Evolutionary conservation across 2,797 vertebrate genomes (phyloP).

Genomic region (Loris lydekkerianus): DNA sequence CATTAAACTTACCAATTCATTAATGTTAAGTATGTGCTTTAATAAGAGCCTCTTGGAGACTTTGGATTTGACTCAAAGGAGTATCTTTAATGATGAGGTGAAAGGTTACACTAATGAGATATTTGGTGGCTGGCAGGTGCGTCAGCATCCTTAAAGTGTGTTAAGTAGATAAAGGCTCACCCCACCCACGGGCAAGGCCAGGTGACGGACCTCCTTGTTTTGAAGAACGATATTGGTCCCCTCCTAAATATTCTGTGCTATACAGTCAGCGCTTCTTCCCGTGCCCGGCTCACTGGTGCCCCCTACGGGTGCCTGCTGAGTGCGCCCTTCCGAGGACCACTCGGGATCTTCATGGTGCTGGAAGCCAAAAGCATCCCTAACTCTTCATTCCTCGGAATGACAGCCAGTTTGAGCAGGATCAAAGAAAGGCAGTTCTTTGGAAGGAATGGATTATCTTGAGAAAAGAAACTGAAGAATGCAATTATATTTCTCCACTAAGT

Average conservation of each 20-base stretch:
- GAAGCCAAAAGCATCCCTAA: neutral
- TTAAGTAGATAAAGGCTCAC: neutral
- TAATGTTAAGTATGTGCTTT: neutral
- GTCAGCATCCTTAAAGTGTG: neutral
- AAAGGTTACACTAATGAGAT: constrained; percentile 9
- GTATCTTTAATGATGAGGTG: constrained; percentile 25
- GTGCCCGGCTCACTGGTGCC: neutral
- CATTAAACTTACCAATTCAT: constrained; percentile 34
- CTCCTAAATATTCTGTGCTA: fast-evolving
- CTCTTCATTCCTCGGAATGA: neutral
- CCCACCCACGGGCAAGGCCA: neutral
- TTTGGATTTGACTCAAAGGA: constrained; percentile 49
- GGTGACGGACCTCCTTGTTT: fast-evolving
- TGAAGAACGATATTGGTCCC: neutral
- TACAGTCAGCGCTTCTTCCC: fast-evolving
- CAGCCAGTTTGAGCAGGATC: neutral
- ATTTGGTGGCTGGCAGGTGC: neutral
- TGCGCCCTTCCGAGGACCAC: neutral
- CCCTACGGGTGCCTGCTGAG: neutral
- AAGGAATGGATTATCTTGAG: neutral
- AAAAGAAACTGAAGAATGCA: neutral
- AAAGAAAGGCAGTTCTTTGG: constrained; percentile 1
- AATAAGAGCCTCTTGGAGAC: constrained; percentile 4
- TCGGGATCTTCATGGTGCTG: neutral
- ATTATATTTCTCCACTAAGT: neutral